Evolutionary conservation across 1,140 invertebrate genomes (phyloP).

Genomic region (Copidosoma floridanum): DNA sequence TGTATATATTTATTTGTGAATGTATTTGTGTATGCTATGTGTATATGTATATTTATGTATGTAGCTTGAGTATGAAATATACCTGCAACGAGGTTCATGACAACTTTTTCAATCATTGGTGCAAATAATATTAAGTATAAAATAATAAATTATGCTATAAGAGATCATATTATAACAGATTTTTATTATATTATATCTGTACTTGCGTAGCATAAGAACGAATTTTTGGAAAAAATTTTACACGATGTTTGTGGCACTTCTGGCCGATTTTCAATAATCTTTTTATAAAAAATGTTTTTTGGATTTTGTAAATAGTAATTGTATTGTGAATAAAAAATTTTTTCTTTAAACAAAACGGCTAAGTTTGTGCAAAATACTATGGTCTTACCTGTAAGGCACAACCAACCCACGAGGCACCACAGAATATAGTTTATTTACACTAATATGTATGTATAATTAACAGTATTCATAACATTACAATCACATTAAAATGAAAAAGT

Average conservation of each 20-base stretch:
- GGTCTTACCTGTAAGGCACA: no score
- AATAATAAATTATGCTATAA: conserved; percentile 19
- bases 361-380: no score
- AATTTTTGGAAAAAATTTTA: conserved; percentile 16
- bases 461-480: no score
- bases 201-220: conserved; percentile 20
- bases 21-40: no score
- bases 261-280: conserved; percentile 16
- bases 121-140: conserved; percentile 14
- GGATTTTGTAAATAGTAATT: conserved; percentile 28
- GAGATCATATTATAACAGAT: conserved; percentile 15
- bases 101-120: conserved; percentile 12
- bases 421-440: no score
- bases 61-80: no score
- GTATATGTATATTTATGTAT: no score
- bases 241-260: conserved; percentile 22
- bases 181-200: conserved; percentile 21
- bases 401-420: no score
- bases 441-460: no score
- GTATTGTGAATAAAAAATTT: conserved; percentile 21
- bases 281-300: conserved; percentile 19
- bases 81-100: no score
- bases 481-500: no score
- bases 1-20: no score
- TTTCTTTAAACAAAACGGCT: conserved; percentile 4